Conservation (phyloP, 2,113 vertebrate species). For the Butorides virescens region DNA sequence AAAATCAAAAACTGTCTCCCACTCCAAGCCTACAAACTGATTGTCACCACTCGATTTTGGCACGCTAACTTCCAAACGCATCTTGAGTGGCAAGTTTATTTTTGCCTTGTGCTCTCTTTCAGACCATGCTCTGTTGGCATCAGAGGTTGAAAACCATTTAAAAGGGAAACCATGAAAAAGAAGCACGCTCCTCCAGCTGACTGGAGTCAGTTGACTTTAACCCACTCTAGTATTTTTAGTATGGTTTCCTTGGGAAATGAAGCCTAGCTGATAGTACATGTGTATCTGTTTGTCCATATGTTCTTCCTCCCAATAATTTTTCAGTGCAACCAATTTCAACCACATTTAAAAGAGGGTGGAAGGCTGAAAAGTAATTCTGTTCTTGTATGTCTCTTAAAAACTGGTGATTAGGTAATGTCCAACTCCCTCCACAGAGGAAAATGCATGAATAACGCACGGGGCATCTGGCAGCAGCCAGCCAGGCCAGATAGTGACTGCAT, state of each 20-base stretch:
- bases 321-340: neutral
- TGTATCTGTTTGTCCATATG: slow-evolving; percentile 19
- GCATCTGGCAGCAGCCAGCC: neutral
- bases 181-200: neutral
- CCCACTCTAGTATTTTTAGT: neutral
- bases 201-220: neutral
- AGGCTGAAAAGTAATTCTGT: neutral
- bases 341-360: neutral
- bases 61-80: neutral
- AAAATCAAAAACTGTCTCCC: neutral
- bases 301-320: slow-evolving; percentile 4
- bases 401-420: neutral
- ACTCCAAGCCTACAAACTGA: neutral
- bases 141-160: neutral
- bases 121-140: neutral
- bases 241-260: slow-evolving; percentile 8
- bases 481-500: neutral
- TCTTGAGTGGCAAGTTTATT: neutral
- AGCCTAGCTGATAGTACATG: neutral
- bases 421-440: neutral
- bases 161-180: neutral
- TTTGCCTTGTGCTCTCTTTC: neutral
- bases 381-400: neutral
- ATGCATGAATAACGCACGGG: neutral
- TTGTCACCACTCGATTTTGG: neutral